These are phyloP conservation scores for Sanderia malayensis DNA, from an alignment of 30 jellyfish, hydroid and myxozoan genomes.

Conservation along the genomic window DNA sequence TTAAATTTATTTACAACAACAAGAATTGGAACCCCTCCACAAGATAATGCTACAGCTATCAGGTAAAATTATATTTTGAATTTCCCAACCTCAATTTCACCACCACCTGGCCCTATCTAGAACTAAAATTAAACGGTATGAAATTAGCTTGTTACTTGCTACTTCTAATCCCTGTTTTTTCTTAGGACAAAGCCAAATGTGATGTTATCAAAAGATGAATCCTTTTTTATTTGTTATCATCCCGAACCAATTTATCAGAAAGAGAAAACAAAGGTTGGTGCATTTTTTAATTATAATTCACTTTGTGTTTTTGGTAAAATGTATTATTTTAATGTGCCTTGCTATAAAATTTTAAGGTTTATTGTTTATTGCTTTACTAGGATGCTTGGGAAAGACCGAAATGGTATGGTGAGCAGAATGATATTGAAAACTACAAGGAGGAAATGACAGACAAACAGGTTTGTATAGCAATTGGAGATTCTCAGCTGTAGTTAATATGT, in stretches of 20 bases:
- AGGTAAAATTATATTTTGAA: too few species aligned
- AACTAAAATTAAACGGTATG: too few species aligned
- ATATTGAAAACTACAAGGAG: conserved; percentile 16
- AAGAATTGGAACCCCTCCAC: conserved; percentile 30
- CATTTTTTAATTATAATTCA: not conserved
- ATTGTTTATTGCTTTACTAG: too few species aligned
- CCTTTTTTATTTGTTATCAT: conserved; percentile 64
- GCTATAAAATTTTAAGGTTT: too few species aligned
- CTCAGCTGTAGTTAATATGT: too few species aligned
- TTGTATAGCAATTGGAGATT: too few species aligned
- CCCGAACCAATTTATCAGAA: conserved; percentile 68
- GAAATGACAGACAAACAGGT: conserved; percentile 66
- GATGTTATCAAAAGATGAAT: conserved; percentile 63
- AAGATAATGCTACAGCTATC: conserved; percentile 11
- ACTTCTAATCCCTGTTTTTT: too few species aligned
- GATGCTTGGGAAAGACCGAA: conserved; percentile 53
- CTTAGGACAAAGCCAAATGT: conserved; percentile 55
- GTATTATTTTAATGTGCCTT: too few species aligned
- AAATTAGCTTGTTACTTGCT: too few species aligned
- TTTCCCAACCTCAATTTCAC: too few species aligned
- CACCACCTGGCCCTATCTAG: too few species aligned
- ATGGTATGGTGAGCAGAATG: conserved; percentile 29
- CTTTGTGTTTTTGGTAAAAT: not conserved
- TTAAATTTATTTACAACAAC: conserved; percentile 39
- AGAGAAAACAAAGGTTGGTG: conserved; percentile 63